Base-by-base conservation (phyloP, 1,140 invertebrate genomes). In the Heliconius eleuchia region DNA sequence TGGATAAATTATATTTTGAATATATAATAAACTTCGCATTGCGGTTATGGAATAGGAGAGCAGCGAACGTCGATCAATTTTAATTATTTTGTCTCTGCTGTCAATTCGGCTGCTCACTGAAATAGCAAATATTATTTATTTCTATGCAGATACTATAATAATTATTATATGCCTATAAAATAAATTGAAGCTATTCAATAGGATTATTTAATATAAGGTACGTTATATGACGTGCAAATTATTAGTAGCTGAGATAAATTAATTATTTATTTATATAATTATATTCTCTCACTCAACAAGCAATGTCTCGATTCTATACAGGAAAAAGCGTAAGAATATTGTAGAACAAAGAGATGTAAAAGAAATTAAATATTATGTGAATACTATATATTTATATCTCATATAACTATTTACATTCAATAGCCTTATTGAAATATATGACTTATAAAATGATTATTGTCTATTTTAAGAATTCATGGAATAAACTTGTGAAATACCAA, bases 81-180 rank as follows among this genome's bases (percentile, higher is more conserved):
- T 79, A 79, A 79, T 79, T 66, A 76, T 76, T 76, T 37, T 70
- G 55, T 72, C 52, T 79, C 73, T 37, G 27, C 23, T 66, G 46
- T 19, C 60, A 75, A 75, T 79, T 75, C 50, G 42, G 27, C 50
- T 72, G 73, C 66, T 75, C 34, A 75, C 60, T 71, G 66, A 57
- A 75, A 74, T 75, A 27, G 42, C 23, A 34, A 73, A 73, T 66
- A 66, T 66, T 66, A 66, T 66, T 66, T 66, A 30, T 66, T 66
- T 66, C 60, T 66, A 66, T 66, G 60, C 23, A 27, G 60, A 27
- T 66, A 30, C 30, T 30, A 66, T 66, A 16, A 66, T 66, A 1
- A 66, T 66, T 27, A 27, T 66, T 30, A 66, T 66, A 6, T 16
- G 60, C 3, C 27, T 30, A 30, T 30, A 9, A 3, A 23, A 30